Conservation (phyloP, 2,113 vertebrate genomes). For the Calonectris borealis region DNA sequence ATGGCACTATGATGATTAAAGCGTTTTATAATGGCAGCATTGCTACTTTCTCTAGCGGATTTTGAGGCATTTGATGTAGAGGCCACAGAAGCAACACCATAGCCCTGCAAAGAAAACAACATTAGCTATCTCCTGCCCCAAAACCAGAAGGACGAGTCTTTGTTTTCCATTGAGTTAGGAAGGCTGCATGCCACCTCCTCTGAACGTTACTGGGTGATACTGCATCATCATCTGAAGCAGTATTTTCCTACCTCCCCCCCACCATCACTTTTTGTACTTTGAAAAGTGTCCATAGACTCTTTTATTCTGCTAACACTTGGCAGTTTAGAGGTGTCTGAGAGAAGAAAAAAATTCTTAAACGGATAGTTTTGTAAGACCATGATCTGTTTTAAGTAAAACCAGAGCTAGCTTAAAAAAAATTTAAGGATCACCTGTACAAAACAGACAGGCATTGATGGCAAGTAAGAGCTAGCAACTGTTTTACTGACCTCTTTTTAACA, state of each 20-base stretch:
- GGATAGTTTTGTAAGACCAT: not conserved
- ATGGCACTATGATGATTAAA: constrained; percentile 99
- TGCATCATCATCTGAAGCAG: not conserved
- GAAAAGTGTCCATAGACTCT: not conserved
- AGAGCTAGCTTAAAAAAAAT: not conserved
- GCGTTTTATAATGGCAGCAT: constrained; percentile 95
- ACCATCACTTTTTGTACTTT: not conserved
- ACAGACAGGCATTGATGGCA: not conserved
- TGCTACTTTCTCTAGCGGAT: constrained; percentile 91
- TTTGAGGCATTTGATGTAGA: constrained; percentile 86
- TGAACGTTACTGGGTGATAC: not conserved
- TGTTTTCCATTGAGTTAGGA: not conserved
- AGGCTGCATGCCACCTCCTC: not conserved
- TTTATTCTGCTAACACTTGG: not conserved
- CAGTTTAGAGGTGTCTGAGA: not conserved
- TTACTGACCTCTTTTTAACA: not conserved
- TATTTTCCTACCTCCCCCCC: not conserved
- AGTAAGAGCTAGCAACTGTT: not conserved
- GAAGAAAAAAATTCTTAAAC: not conserved
- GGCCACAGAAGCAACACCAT: constrained; percentile 80
- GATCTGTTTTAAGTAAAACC: not conserved
- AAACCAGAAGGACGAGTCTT: not conserved
- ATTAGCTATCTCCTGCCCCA: not conserved
- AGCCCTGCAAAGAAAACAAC: constrained; percentile 81
- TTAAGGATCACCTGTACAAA: not conserved